phyloP scores from a whole-genome alignment of 2,888 invertebrate species.

The Blastobasis adustella region DNA sequence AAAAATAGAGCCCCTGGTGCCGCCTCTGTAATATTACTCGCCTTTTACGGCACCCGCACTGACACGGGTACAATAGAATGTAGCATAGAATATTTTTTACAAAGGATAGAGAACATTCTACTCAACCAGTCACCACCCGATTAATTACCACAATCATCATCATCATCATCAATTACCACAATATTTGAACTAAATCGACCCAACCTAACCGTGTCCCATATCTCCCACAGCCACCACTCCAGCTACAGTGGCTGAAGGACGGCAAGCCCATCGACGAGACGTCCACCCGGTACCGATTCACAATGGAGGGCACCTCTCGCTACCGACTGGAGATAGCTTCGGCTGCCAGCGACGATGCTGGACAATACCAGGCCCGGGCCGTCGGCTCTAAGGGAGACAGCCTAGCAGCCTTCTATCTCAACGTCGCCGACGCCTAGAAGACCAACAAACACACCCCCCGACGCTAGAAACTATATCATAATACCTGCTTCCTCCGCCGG shows the following conservation, averaged over 20 bases:
- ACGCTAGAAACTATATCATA: no score
- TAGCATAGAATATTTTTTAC: no score
- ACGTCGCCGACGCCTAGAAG: slow-evolving; percentile 75
- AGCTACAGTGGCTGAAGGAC: slow-evolving; percentile 92
- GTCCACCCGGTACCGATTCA: slow-evolving; percentile 85
- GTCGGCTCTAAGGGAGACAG: slow-evolving; percentile 91
- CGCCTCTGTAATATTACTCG: no score
- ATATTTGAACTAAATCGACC: no score
- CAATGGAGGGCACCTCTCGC: slow-evolving; percentile 85
- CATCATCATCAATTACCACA: no score
- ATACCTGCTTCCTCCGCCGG: not conserved
- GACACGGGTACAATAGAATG: no score
- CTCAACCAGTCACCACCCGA: no score
- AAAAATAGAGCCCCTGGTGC: no score
- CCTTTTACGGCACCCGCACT: no score
- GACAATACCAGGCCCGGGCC: slow-evolving; percentile 91
- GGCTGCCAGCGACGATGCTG: slow-evolving; percentile 84
- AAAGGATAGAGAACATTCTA: no score
- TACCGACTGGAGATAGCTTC: slow-evolving; percentile 86
- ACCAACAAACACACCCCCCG: slow-evolving; percentile 16
- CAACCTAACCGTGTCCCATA: not conserved
- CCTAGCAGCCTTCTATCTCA: slow-evolving; percentile 89
- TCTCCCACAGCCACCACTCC: slow-evolving; percentile 70
- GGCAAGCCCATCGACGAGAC: slow-evolving; percentile 90
- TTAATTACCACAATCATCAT: no score